phyloP scores from a whole-genome alignment of 2,797 vertebrate genomes.

The Oryzias sinensis region DNA sequence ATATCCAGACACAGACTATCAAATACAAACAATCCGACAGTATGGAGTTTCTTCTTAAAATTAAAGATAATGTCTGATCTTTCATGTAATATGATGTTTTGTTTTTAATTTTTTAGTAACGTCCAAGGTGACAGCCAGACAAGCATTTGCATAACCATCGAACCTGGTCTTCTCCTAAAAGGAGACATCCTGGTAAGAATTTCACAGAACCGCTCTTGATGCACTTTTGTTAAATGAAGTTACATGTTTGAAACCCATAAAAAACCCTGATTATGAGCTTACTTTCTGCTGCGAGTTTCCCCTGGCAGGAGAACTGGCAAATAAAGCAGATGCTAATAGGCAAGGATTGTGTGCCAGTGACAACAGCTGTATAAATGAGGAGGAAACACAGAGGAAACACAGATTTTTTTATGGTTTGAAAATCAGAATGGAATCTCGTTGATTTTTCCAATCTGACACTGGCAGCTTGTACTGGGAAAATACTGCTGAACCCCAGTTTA shows the following conservation, averaged over 20 bases:
- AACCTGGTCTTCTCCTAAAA: slow-evolving; percentile 93
- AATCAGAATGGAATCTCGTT: slow-evolving; percentile 42
- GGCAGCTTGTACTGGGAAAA: slow-evolving; percentile 20
- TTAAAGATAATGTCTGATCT: not conserved
- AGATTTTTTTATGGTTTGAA: slow-evolving; percentile 13
- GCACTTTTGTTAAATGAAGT: not conserved
- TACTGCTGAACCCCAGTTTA: slow-evolving; percentile 56
- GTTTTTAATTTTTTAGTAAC: slow-evolving; percentile 74
- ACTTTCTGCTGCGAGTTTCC: not conserved
- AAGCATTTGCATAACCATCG: slow-evolving; percentile 96
- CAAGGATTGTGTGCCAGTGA: not conserved
- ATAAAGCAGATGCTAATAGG: slow-evolving; percentile 6
- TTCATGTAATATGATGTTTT: slow-evolving; percentile 9
- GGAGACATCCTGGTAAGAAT: slow-evolving; percentile 93
- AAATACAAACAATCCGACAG: not conserved
- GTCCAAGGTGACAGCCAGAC: slow-evolving; percentile 95
- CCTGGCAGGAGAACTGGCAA: slow-evolving; percentile 13
- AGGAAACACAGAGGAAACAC: slow-evolving; percentile 9
- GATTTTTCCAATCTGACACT: slow-evolving; percentile 21
- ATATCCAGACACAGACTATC: not conserved
- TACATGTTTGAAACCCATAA: slow-evolving; percentile 1
- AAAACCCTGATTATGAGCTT: slow-evolving; percentile 18
- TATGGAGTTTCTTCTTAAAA: not conserved
- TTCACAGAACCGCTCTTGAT: not conserved
- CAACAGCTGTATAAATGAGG: slow-evolving; percentile 17